Evolutionary conservation across 1,140 invertebrate genomes (phyloP).

Genomic region (Drosophila takahashii): DNA sequence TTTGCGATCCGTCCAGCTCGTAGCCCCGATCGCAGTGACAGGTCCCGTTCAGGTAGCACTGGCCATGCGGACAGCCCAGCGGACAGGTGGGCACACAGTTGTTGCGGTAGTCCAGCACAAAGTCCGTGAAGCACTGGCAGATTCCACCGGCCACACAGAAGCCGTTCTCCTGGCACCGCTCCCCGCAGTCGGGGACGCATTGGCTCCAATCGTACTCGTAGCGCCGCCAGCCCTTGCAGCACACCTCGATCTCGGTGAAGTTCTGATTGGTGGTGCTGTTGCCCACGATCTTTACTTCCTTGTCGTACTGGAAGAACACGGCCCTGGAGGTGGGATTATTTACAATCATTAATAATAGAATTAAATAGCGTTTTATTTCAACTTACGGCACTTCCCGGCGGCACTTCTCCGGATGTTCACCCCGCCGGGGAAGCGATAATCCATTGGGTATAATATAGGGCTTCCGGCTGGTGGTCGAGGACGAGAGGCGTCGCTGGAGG

Average conservation of each 20-base stretch:
- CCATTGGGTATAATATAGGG: conserved; percentile 68
- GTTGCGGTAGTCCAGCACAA: conserved; percentile 85
- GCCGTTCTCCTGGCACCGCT: conserved; percentile 86
- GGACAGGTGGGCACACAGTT: conserved; percentile 80
- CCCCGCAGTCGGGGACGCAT: conserved; percentile 87
- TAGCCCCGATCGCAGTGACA: conserved; percentile 88
- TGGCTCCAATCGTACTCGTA: conserved; percentile 86
- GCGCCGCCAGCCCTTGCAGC: conserved; percentile 87
- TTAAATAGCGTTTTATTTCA: too few species aligned
- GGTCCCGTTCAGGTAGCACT: conserved; percentile 77
- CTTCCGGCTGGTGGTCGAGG: conserved; percentile 65
- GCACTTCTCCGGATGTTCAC: conserved; percentile 70
- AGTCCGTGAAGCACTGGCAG: conserved; percentile 87
- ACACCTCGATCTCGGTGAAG: conserved; percentile 85
- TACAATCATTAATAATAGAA: too few species aligned
- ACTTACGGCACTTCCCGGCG: conserved; percentile 82
- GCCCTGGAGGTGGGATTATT: conserved; percentile 25
- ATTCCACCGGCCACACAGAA: conserved; percentile 86
- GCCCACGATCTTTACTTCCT: conserved; percentile 71
- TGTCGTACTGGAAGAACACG: conserved; percentile 78
- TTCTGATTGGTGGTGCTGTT: conserved; percentile 58
- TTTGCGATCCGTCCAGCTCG: conserved; percentile 85
- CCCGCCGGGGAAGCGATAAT: conserved; percentile 66
- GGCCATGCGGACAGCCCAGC: conserved; percentile 84
- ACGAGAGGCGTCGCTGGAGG: conserved; percentile 51